These are phyloP conservation scores for Tragopan temminckii DNA, from an alignment of 2,797 vertebrate species.

Conservation along the genomic window DNA sequence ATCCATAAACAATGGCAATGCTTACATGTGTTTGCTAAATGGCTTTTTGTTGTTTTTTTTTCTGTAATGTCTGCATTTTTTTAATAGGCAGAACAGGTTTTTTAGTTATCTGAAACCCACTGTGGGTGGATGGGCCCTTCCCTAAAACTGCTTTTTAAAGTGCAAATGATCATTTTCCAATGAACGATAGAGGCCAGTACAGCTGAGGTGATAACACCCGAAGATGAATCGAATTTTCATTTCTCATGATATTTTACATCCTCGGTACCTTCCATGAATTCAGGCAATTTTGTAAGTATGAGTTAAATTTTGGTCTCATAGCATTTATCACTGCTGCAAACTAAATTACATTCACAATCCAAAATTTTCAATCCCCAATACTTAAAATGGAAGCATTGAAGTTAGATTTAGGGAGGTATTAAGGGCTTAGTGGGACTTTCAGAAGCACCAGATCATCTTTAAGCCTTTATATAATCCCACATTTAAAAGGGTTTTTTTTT, in stretches of 20 bases:
- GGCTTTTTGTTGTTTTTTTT: not conserved
- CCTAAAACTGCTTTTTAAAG: slow-evolving; percentile 20
- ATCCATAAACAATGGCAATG: slow-evolving; percentile 10
- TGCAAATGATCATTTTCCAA: slow-evolving; percentile 4
- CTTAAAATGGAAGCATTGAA: not conserved
- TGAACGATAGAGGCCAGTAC: not conserved
- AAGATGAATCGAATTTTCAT: not conserved
- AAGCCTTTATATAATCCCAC: slow-evolving; percentile 1
- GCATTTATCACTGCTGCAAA: slow-evolving; percentile 12
- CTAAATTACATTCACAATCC: not conserved
- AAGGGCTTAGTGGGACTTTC: slow-evolving; percentile 10
- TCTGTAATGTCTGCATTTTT: not conserved
- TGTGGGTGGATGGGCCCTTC: not conserved
- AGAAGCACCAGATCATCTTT: slow-evolving; percentile 25
- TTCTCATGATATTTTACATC: not conserved
- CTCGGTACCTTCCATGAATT: not conserved
- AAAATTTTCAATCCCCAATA: slow-evolving; percentile 6
- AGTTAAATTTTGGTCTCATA: not conserved
- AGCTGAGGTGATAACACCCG: not conserved
- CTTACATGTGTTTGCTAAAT: slow-evolving; percentile 30
- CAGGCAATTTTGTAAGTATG: not conserved
- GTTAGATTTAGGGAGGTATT: not conserved
- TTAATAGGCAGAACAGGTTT: not conserved
- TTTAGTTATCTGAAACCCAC: not conserved
- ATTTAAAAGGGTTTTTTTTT: slow-evolving; percentile 18